Conservation (phyloP, 2,113 vertebrate genomes). For the Thalassarche chlororhynchos region DNA sequence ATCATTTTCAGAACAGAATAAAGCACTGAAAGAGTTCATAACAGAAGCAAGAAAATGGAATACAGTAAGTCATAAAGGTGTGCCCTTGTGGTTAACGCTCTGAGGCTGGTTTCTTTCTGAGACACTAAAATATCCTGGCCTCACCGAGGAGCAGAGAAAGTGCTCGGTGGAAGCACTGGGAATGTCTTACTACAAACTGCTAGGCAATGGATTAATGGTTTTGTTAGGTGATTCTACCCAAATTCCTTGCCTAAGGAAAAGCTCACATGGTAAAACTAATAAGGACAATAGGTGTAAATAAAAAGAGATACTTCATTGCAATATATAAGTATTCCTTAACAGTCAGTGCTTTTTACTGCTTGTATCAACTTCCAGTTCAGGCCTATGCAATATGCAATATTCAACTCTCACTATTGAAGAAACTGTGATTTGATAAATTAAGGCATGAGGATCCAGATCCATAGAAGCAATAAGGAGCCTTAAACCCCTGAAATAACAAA, state of each 20-base stretch:
- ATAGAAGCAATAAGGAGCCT: background rate
- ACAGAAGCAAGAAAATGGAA: background rate
- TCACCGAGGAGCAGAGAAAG: rapidly evolving
- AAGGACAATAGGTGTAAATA: background rate
- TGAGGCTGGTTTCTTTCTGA: background rate
- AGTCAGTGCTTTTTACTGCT: background rate
- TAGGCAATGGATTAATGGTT: background rate
- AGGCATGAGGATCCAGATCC: background rate
- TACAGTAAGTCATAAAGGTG: background rate
- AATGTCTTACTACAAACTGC: background rate
- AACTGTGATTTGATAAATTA: background rate
- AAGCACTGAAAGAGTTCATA: background rate
- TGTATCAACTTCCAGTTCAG: background rate
- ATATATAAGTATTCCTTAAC: background rate
- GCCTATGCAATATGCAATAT: background rate
- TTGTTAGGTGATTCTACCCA: background rate
- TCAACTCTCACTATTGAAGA: background rate
- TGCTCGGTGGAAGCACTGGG: background rate
- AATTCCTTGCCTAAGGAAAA: background rate
- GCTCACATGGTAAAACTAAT: background rate
- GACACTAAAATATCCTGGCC: background rate
- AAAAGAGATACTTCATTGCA: background rate
- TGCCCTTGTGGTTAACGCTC: background rate
- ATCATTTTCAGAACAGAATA: background rate
- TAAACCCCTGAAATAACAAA: background rate